Conservation (phyloP, 2,797 vertebrate species). For the Cephalopachus bancanus region DNA sequence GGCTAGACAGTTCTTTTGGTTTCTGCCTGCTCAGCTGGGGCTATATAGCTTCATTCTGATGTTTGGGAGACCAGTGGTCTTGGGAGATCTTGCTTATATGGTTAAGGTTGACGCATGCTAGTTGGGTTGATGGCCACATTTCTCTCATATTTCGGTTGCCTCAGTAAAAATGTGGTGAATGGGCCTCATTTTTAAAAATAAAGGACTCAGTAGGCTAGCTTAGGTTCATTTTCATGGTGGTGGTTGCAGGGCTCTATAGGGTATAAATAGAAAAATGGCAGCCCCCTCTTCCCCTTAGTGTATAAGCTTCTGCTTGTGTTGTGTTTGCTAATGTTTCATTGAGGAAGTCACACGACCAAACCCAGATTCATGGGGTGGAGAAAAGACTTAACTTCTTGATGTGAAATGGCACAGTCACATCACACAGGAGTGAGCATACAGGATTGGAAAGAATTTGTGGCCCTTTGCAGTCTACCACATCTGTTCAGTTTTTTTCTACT, state of each 20-base stretch:
- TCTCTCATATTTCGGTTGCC: neutral
- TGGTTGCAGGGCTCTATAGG: neutral
- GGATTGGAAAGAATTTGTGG: slow-evolving; percentile 1
- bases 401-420: neutral
- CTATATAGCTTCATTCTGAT: neutral
- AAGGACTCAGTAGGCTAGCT: neutral
- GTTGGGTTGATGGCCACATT: neutral
- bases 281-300: neutral
- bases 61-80: neutral
- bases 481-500: neutral
- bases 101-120: neutral
- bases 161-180: too few species aligned
- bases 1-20: neutral
- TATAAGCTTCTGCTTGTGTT: neutral
- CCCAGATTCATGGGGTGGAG: neutral
- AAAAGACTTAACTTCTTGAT: neutral
- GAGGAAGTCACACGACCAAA: neutral
- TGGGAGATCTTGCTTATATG: neutral
- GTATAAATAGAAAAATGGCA: neutral
- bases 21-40: neutral
- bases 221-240: neutral
- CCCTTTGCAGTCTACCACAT: neutral
- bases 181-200: too few species aligned
- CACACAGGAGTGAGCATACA: neutral
- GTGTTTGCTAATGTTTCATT: neutral